These are phyloP conservation scores for Tapirus indicus DNA, from an alignment of 2,797 vertebrate species.

Conservation along the genomic window DNA sequence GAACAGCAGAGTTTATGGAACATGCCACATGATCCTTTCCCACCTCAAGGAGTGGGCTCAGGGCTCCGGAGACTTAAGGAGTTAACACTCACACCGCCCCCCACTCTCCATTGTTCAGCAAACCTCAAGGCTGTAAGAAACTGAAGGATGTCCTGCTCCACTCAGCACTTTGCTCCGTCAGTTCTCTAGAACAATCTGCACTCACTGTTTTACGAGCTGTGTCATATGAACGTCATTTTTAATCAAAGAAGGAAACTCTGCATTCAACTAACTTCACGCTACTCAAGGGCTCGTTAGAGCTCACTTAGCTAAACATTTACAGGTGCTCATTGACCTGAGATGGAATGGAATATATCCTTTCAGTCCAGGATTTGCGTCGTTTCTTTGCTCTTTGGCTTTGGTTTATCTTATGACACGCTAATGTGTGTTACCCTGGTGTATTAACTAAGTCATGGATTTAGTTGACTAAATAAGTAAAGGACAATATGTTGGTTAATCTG, in stretches of 20 bases:
- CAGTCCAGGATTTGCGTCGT: background rate
- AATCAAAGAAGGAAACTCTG: background rate
- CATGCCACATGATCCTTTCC: background rate
- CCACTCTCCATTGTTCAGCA: background rate
- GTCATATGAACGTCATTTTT: background rate
- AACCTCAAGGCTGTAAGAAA: background rate
- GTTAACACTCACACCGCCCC: too few species aligned
- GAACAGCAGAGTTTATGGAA: background rate
- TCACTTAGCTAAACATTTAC: background rate
- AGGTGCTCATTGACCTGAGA: background rate
- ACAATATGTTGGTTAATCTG: background rate
- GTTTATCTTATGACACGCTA: background rate
- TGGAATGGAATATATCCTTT: background rate
- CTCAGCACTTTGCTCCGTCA: background rate
- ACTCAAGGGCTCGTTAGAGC: background rate
- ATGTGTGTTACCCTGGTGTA: background rate
- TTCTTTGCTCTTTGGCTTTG: conserved; percentile 14
- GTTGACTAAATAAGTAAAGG: background rate
- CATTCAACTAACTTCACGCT: background rate
- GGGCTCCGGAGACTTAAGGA: background rate
- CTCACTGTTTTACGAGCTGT: background rate
- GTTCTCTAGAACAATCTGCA: background rate
- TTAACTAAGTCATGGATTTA: background rate
- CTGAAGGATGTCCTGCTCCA: background rate
- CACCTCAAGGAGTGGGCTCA: background rate